Evolutionary conservation across 2,113 vertebrate species (phyloP).

Genomic region (Raja brachyura): DNA sequence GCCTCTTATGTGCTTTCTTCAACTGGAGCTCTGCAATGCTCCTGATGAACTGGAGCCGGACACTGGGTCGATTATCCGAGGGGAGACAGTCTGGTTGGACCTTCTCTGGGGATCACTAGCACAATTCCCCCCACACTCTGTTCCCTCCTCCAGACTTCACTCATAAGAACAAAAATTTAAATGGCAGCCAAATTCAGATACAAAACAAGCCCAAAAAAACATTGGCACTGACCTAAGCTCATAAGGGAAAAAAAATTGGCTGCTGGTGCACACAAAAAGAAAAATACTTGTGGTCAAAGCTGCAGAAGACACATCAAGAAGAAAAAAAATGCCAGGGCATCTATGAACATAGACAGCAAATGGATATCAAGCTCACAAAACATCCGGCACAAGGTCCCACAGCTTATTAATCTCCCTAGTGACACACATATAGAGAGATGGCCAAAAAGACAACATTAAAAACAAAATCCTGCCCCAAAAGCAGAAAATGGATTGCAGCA

Average conservation of each 20-base stretch:
- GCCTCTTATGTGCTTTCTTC: not conserved
- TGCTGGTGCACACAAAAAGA: slow-evolving; percentile 28
- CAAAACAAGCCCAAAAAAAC: slow-evolving; percentile 35
- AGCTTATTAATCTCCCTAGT: not conserved
- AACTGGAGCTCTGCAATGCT: not conserved
- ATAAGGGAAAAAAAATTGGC: slow-evolving; percentile 20
- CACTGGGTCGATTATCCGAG: not conserved
- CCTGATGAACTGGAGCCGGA: not conserved
- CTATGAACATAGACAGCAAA: not conserved
- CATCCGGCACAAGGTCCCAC: not conserved
- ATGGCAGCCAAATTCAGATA: slow-evolving; percentile 18
- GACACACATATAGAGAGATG: not conserved
- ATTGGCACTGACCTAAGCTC: slow-evolving; percentile 27
- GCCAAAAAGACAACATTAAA: not conserved
- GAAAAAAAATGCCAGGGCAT: not conserved
- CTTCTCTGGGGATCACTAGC: not conserved
- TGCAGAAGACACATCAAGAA: slow-evolving; percentile 23
- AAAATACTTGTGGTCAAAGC: slow-evolving; percentile 31
- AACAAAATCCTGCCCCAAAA: not conserved
- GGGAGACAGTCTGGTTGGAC: not conserved
- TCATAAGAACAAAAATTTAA: slow-evolving; percentile 1
- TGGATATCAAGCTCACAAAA: not conserved
- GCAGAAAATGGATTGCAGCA: not conserved
- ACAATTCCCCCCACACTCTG: not conserved
- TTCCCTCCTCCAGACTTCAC: slow-evolving; percentile 29